Evolutionary conservation across 2,113 vertebrate species (phyloP), one percentile per base, ranked within the genome.

Genomic region (Psephotus haematonotus): DNA sequence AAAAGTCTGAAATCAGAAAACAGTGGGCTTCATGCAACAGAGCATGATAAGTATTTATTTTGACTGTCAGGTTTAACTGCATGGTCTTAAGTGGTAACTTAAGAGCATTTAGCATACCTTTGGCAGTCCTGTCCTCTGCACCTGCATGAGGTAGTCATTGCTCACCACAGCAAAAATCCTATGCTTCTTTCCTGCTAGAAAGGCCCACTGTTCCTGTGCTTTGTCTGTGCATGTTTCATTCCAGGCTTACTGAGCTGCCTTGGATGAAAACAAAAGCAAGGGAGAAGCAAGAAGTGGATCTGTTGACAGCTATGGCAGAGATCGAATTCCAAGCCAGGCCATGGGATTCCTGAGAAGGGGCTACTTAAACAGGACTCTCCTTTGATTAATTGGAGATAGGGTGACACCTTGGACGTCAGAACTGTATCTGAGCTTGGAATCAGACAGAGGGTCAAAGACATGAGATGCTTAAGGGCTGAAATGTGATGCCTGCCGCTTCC

Each of bases 401-500:
- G 90, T 97, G 92, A 91, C 90, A 90, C 94, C 94, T 97, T 97
- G 88, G 88, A 94, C 84, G 93, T 93, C 92, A 89, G 91, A 96
- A 94, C n/a, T 47, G 70, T 39, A 63, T 49, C 80, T 68, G 91
- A 96, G 78, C 90, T 96, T 55, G 75, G 82, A 89, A 95, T 80
- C 76, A 65, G 84, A 68, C 1, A 63, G 62, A 84, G 97, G 94
- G 93, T 96, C 82, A 90, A 23, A 49, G 90, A 37, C 52, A 86
- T 86, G 87, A 92, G 88, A 75, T 88, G 93, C 92, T 95, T 80
- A 39, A 94, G 65, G 93, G 82, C 94, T 72, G 94, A 86, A 86
- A 79, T 35, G 67, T 50, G 81, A 92, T 86, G 47, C 6, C 17
- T 47, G 68, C 50, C 0, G 46, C 85, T 92, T 90, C 43, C 16